Percentiles rank a stretch among this genome's conserved stretches.
These are phyloP conservation scores for Pseudococcus longispinus DNA, from an alignment of 2,888 invertebrate species.

Conservation along the genomic window DNA sequence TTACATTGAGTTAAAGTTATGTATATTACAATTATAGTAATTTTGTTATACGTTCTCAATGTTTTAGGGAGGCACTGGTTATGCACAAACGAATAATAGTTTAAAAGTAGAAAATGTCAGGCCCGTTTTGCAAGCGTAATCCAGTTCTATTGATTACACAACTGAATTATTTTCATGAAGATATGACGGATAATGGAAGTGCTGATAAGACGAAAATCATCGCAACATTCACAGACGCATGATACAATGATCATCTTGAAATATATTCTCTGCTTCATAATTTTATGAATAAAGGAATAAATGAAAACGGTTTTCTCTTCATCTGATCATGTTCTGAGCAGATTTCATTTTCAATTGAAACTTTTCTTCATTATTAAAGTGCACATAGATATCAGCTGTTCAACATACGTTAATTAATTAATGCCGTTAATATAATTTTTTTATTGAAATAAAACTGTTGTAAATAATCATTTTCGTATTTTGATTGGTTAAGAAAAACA, in stretches of 20 bases:
- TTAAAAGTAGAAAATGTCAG: conserved; percentile 83
- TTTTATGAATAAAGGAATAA: no score
- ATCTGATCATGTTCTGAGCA: no score
- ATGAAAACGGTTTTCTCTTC: no score
- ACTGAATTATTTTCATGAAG: neutral
- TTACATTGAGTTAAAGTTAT: neutral
- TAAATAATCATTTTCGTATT: neutral
- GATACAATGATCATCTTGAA: no score
- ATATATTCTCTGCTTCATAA: no score
- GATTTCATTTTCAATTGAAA: no score
- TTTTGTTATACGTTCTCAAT: neutral
- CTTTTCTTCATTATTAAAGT: no score
- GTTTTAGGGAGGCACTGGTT: conserved; percentile 90
- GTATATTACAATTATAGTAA: neutral
- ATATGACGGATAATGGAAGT: neutral
- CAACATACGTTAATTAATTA: neutral
- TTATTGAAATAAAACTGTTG: neutral
- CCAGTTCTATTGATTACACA: no score
- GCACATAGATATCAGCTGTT: no score
- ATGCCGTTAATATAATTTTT: neutral
- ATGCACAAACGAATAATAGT: conserved; percentile 83
- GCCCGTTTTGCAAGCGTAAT: conserved; percentile 82
- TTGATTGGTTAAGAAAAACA: neutral
- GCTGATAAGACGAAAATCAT: neutral
- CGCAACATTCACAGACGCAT: no score